phyloP scores from a whole-genome alignment of 2,888 invertebrate genomes.

The Empis livida region DNA sequence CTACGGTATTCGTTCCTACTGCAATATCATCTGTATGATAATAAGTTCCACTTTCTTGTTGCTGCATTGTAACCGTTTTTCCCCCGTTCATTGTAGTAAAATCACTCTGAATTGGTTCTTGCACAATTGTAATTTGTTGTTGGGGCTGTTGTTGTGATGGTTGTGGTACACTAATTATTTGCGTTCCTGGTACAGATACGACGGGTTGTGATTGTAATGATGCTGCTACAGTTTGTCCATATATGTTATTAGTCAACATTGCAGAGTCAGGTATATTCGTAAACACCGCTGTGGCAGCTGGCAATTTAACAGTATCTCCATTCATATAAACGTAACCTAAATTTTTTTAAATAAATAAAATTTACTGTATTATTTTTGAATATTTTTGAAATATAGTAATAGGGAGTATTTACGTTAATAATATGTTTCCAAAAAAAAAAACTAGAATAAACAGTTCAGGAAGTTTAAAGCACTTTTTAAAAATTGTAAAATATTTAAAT shows the following conservation, averaged over 20 bases:
- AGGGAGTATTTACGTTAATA: no score
- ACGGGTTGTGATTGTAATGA: constrained; percentile 25
- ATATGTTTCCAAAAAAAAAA: no score
- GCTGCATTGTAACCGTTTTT: constrained; percentile 17
- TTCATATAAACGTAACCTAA: constrained; percentile 73
- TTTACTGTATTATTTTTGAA: no score
- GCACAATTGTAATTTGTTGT: constrained; percentile 13
- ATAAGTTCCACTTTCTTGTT: constrained; percentile 10
- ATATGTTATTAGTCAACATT: constrained; percentile 36
- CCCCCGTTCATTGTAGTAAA: constrained; percentile 28
- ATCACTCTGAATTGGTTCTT: constrained; percentile 11
- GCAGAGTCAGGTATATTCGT: constrained; percentile 54
- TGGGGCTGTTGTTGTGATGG: constrained; percentile 15
- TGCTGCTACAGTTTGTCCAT: constrained; percentile 29
- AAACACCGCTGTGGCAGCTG: constrained; percentile 52
- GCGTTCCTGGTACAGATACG: constrained; percentile 23
- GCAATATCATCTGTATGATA: constrained; percentile 14
- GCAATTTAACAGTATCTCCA: constrained; percentile 67
- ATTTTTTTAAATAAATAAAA: no score
- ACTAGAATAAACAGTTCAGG: no score
- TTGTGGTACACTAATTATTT: constrained; percentile 18
- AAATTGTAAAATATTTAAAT: no score
- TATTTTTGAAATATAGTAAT: no score
- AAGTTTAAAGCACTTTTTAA: no score
- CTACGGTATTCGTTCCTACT: constrained; percentile 24